Conservation (phyloP, 2,113 vertebrate species). For the Leptobrachium ailaonicum region DNA sequence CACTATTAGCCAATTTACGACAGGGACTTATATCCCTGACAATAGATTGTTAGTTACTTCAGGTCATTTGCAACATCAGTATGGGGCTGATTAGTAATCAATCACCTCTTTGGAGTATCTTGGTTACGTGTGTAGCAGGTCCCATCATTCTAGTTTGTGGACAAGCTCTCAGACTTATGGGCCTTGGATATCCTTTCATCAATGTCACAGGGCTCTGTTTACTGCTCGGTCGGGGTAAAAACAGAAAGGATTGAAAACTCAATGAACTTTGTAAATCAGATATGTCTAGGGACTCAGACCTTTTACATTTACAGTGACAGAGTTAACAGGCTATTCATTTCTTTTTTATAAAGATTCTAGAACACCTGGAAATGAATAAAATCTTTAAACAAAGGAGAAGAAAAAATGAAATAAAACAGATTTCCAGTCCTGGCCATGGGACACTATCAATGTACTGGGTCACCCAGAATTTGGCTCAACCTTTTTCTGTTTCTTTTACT, state of each 20-base stretch:
- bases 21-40: neutral
- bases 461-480: too few relatives aligned
- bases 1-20: neutral
- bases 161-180: constrained; percentile 28
- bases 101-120: constrained; percentile 9
- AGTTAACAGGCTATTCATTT: too few relatives aligned
- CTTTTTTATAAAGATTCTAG: too few relatives aligned
- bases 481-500: too few relatives aligned
- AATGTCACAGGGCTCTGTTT: constrained; percentile 24
- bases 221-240: neutral
- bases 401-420: too few relatives aligned
- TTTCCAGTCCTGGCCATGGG: too few relatives aligned
- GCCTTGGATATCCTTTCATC: neutral
- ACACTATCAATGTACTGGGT: too few relatives aligned
- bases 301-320: too few relatives aligned
- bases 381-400: too few relatives aligned
- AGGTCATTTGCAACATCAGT: constrained; percentile 27
- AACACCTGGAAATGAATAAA: too few relatives aligned
- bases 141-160: constrained; percentile 38
- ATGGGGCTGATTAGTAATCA: constrained; percentile 29
- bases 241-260: neutral
- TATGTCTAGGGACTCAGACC: too few relatives aligned
- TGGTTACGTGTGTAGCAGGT: neutral
- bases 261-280: too few relatives aligned
- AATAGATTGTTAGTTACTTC: constrained; percentile 11